Evolutionary conservation across 2,113 vertebrate species (phyloP).

Genomic region (Prionailurus bengalensis): DNA sequence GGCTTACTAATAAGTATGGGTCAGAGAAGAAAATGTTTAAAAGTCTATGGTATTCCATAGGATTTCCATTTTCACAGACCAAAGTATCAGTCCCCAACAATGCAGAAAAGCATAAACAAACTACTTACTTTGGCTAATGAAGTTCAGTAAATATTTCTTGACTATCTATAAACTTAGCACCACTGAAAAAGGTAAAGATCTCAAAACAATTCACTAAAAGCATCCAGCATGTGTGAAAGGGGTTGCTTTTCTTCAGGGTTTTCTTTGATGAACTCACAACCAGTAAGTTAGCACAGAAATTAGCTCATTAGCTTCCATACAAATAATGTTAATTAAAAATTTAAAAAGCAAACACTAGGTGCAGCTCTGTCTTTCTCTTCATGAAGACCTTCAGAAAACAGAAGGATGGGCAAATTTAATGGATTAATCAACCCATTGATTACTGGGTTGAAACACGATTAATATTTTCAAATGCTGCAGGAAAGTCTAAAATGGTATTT

Average conservation of each 20-base stretch:
- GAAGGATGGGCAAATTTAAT: not conserved
- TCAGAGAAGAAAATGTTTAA: not conserved
- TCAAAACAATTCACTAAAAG: not conserved
- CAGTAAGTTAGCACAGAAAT: slow-evolving; percentile 51
- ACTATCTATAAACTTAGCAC: slow-evolving; percentile 36
- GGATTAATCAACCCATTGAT: not conserved
- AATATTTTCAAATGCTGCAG: not conserved
- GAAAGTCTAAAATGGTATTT: not conserved
- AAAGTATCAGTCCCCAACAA: not conserved
- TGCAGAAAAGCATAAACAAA: not conserved
- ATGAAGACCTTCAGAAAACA: not conserved
- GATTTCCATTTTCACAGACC: slow-evolving; percentile 25
- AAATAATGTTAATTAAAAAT: slow-evolving; percentile 62
- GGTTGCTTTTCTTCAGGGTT: slow-evolving; percentile 53
- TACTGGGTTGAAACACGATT: not conserved
- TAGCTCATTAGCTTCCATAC: slow-evolving; percentile 63
- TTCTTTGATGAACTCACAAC: slow-evolving; percentile 58
- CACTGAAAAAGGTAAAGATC: slow-evolving; percentile 27
- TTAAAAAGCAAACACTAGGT: slow-evolving; percentile 63
- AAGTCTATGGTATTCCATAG: not conserved
- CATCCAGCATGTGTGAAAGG: slow-evolving; percentile 20
- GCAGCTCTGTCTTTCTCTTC: not conserved
- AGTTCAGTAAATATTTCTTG: slow-evolving; percentile 8
- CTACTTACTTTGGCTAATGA: not conserved
- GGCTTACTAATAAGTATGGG: not conserved